Base-by-base conservation (phyloP, 2,797 vertebrate species). In the Tapera naevia region DNA sequence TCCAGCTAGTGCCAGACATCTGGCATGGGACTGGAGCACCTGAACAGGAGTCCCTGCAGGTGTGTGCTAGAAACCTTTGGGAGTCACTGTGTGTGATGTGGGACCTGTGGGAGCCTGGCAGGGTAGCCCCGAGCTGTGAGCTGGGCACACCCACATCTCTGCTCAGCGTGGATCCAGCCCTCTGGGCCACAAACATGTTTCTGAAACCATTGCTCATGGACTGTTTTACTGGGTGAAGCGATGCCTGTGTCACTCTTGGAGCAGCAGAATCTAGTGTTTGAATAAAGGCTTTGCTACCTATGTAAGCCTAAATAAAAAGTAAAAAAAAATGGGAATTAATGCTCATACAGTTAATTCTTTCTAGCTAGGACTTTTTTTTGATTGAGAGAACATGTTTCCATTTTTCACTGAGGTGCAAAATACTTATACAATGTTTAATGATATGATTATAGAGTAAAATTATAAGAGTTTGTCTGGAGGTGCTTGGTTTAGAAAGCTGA, bases 11-110 rank as follows among this genome's bases (percentile, higher is more conserved):
- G 32, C 28, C 25, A n/a, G n/a, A 35, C 17, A 18, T n/a, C n/a
- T n/a, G n/a, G n/a, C 28, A 11, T 43, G 45, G 13, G 60, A 10
- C 13, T 0, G 4, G 10, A 51, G 35, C 1, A 2, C 21, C 33
- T 53, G n/a, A n/a, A 54, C 19, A 45, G 61, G n/a, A 56, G 51
- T 27, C 54, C 17, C 41, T 79, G 50, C 37, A 33, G 28, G 5
- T 6, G 8, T 46, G 27, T 23, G 46, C 37, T 53, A 6, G 60
- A 66, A 60, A 41, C 33, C 32, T 74, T 50, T 62, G 48, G 56
- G 18, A 48, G 25, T 48, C 57, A 48, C 17, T 5, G 5, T 22
- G 27, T n/a, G 61, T 45, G 35, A 25, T 0, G 1, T 50, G 74
- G 67, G 41, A 30, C 48, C n/a, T 0, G 1, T 1, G 5, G 30